Conservation (phyloP, 2,888 invertebrate species). For the Adelphocoris suturalis region DNA sequence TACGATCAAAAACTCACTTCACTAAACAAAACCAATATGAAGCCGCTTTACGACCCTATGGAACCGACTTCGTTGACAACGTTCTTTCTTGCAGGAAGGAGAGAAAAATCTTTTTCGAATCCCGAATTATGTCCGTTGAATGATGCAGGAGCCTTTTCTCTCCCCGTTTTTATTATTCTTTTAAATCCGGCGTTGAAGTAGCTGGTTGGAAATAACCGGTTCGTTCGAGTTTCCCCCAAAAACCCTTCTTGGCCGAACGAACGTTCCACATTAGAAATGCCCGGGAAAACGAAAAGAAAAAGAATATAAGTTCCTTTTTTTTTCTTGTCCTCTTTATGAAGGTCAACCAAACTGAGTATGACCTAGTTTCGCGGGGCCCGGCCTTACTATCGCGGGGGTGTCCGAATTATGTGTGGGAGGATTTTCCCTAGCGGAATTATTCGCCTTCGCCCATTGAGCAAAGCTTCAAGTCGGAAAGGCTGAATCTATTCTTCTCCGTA, state of each 20-base stretch:
- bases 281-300: slow-evolving; percentile 2
- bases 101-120: slow-evolving; percentile 24
- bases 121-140: slow-evolving; percentile 48
- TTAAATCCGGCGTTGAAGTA: slow-evolving; percentile 33
- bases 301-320: slow-evolving; percentile 8
- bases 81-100: not conserved
- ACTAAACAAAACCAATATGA: not conserved
- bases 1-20: not conserved
- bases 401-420: slow-evolving; percentile 34
- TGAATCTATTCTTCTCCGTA: not conserved
- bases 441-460: slow-evolving; percentile 4
- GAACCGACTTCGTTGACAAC: not conserved
- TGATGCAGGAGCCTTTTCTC: slow-evolving; percentile 45
- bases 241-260: not conserved
- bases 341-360: slow-evolving; percentile 17
- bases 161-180: slow-evolving; percentile 52
- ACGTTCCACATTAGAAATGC: slow-evolving; percentile 62
- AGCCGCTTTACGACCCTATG: not conserved
- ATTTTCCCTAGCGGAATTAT: not conserved
- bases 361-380: slow-evolving; percentile 12
- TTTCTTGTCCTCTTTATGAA: slow-evolving; percentile 20
- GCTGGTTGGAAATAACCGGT: slow-evolving; percentile 35
- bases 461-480: not conserved
- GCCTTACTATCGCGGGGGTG: slow-evolving; percentile 41
- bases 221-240: not conserved